A percentile compares a stretch with the other conserved stretches of the same genome.
Conservation (phyloP, 2,797 vertebrate genomes). For the Odontamblyopus lacepedii region DNA sequence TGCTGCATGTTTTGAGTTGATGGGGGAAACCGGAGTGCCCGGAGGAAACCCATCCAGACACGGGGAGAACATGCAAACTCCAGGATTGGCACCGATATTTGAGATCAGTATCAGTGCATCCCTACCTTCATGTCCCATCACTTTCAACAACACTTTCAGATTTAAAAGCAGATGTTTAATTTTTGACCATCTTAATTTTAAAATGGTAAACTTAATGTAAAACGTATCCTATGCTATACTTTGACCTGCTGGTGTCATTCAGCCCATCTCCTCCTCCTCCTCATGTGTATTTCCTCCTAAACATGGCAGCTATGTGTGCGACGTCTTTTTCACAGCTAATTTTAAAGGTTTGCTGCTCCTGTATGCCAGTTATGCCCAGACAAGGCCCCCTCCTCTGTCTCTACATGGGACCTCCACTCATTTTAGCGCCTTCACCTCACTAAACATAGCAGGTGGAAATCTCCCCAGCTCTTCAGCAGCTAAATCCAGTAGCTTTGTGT, state of each 20-base stretch:
- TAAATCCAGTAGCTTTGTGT: constrained; percentile 62
- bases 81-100: too few species aligned
- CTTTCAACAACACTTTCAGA: too few species aligned
- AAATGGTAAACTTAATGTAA: too few species aligned
- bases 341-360: constrained; percentile 51
- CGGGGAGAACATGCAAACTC: too few species aligned
- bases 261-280: background rate
- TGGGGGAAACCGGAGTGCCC: too few species aligned
- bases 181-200: too few species aligned
- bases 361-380: constrained; percentile 50
- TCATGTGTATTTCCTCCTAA: constrained; percentile 44
- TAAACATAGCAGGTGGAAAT: constrained; percentile 54
- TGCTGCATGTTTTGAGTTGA: too few species aligned
- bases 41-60: too few species aligned
- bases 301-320: constrained; percentile 44
- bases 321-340: constrained; percentile 53
- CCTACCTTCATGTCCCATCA: too few species aligned
- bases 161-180: too few species aligned
- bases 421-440: constrained; percentile 9
- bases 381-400: constrained; percentile 44
- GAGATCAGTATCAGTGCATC: too few species aligned
- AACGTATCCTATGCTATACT: too few species aligned
- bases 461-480: constrained; percentile 28
- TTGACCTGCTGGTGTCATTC: background rate
- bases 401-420: constrained; percentile 31